Percentiles rank a stretch among this genome's conserved stretches.
These are phyloP conservation scores for Manacus vitellinus DNA, from an alignment of 2,113 vertebrate species.

Conservation along the genomic window DNA sequence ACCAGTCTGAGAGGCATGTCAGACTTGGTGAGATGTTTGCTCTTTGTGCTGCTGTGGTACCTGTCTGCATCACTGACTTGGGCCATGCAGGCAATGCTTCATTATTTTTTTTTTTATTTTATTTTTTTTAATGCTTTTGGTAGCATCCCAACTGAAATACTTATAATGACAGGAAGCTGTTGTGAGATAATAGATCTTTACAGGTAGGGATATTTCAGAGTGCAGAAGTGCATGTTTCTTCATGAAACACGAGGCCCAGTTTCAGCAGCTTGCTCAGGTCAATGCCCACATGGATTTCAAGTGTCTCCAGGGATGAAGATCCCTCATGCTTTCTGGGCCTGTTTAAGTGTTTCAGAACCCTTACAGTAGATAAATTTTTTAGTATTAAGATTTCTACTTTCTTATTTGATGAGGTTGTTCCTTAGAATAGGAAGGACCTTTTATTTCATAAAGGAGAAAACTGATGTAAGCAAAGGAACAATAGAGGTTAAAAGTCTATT, in stretches of 20 bases:
- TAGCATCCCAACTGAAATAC: neutral
- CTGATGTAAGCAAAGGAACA: neutral
- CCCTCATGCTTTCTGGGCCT: neutral
- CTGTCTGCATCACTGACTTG: accelerated
- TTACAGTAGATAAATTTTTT: neutral
- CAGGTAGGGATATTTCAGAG: neutral
- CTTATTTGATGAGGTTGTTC: neutral
- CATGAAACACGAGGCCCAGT: neutral
- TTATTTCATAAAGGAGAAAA: neutral
- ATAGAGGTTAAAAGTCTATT: neutral
- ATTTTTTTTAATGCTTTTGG: neutral
- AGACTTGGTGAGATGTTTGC: neutral
- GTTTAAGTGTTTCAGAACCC: neutral
- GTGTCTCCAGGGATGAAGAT: neutral
- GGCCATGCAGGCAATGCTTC: neutral
- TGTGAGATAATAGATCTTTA: neutral
- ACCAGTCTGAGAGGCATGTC: neutral
- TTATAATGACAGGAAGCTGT: neutral
- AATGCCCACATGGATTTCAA: neutral
- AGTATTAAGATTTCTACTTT: neutral
- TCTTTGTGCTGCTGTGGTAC: neutral
- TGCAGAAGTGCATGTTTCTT: neutral
- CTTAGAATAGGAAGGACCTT: neutral
- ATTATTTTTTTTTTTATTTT: neutral
- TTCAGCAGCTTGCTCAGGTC: neutral